phyloP scores from a whole-genome alignment of 2,113 vertebrate genomes.

The Hemibagrus wyckioides region DNA sequence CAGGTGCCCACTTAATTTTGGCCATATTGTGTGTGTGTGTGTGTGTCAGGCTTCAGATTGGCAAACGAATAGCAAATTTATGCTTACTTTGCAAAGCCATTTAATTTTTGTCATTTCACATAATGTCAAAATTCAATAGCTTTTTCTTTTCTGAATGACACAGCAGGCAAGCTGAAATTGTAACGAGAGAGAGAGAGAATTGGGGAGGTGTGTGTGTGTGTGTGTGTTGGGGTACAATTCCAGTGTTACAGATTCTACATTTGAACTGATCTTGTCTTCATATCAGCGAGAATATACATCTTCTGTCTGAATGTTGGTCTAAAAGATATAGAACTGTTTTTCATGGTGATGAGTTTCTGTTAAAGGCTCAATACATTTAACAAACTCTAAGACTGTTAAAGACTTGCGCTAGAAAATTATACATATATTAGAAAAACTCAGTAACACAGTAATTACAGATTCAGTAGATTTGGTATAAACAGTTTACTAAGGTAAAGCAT shows the following conservation, averaged over 20 bases:
- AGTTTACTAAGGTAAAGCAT: neutral
- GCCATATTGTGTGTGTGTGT: too few relatives aligned
- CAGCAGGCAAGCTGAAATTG: conserved; percentile 17
- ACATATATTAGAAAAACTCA: neutral
- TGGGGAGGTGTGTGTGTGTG: too few relatives aligned
- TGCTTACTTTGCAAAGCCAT: conserved; percentile 33
- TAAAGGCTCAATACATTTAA: neutral
- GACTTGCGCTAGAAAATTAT: neutral
- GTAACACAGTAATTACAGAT: neutral
- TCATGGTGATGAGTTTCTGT: neutral
- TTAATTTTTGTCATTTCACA: conserved; percentile 44
- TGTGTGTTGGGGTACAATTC: too few relatives aligned
- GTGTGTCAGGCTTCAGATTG: neutral
- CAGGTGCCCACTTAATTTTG: neutral
- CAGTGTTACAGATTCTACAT: neutral
- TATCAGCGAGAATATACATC: neutral
- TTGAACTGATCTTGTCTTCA: neutral
- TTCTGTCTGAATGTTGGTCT: neutral
- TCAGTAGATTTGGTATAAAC: neutral
- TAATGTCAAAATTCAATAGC: neutral
- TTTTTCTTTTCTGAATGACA: conserved; percentile 14
- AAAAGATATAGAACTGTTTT: neutral
- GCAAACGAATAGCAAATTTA: neutral
- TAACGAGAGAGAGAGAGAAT: neutral
- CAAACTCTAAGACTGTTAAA: neutral